Evolutionary conservation across 1,140 invertebrate species (phyloP).

Genomic region (Bombus confusus): DNA sequence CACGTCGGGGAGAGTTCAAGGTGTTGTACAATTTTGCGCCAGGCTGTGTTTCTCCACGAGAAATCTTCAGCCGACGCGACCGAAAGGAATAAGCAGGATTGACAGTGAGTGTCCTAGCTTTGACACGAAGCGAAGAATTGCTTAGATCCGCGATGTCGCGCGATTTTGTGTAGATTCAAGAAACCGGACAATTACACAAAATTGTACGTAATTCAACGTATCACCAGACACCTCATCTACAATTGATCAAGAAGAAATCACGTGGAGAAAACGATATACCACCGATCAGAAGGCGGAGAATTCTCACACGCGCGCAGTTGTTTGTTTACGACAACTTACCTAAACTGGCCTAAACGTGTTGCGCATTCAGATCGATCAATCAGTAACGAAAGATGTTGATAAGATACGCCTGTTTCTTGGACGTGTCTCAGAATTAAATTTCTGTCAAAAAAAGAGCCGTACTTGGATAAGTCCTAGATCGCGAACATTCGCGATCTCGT

Average conservation of each 20-base stretch:
- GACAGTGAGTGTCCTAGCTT: constrained; percentile 58
- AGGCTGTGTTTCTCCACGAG: constrained; percentile 1
- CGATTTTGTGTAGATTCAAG: not conserved
- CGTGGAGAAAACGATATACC: not conserved
- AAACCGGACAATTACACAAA: not conserved
- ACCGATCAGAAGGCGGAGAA: not conserved
- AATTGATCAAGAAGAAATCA: not conserved
- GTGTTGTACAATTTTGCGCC: constrained; percentile 35
- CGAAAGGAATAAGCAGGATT: constrained; percentile 30
- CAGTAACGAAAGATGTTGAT: not conserved
- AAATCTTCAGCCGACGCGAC: constrained; percentile 1
- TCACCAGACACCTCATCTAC: not conserved
- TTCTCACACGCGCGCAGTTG: not conserved
- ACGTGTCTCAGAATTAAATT: not conserved
- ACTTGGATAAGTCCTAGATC: not conserved
- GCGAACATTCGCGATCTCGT: constrained; percentile 32
- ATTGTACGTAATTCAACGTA: not conserved
- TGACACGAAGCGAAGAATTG: constrained; percentile 38
- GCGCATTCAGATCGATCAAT: not conserved
- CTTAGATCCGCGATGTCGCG: not conserved
- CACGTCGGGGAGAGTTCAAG: constrained; percentile 10
- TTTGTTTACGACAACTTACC: not conserved
- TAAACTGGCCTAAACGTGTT: not conserved
- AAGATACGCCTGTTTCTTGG: not conserved
- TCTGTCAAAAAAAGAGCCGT: not conserved